phyloP scores from a whole-genome alignment of 1,140 invertebrate species.

The Heliconius eleuchia region DNA sequence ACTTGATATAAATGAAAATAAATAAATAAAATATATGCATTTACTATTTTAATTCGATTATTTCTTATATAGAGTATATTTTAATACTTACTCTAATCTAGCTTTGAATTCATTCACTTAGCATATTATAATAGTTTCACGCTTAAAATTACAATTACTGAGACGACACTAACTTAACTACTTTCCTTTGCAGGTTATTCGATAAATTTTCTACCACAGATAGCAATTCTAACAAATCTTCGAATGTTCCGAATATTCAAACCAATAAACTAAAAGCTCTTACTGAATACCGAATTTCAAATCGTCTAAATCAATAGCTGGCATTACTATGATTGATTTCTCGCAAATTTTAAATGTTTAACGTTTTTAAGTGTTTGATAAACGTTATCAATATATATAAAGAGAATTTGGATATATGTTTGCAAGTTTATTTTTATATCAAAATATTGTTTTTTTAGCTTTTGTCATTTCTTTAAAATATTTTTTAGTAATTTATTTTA shows the following conservation, averaged over 20 bases:
- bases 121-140: too few species aligned
- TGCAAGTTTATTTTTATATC: background rate
- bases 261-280: slow-evolving; percentile 7
- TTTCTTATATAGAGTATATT: too few species aligned
- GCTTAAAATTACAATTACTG: background rate
- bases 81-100: too few species aligned
- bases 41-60: too few species aligned
- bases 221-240: slow-evolving; percentile 1
- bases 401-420: background rate
- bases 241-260: background rate
- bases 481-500: too few species aligned
- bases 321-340: slow-evolving; percentile 11
- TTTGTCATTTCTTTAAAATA: too few species aligned
- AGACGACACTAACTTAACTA: background rate
- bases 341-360: slow-evolving; percentile 3
- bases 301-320: slow-evolving; percentile 9
- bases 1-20: too few species aligned
- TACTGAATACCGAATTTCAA: slow-evolving; percentile 4
- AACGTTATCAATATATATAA: background rate
- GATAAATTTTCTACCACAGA: background rate
- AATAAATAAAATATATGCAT: too few species aligned
- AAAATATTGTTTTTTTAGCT: too few species aligned
- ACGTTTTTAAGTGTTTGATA: slow-evolving; percentile 3
- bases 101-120: too few species aligned
- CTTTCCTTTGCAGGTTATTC: background rate